Conservation (phyloP, 2,113 vertebrate species). For the Brachyistius frenatus region DNA sequence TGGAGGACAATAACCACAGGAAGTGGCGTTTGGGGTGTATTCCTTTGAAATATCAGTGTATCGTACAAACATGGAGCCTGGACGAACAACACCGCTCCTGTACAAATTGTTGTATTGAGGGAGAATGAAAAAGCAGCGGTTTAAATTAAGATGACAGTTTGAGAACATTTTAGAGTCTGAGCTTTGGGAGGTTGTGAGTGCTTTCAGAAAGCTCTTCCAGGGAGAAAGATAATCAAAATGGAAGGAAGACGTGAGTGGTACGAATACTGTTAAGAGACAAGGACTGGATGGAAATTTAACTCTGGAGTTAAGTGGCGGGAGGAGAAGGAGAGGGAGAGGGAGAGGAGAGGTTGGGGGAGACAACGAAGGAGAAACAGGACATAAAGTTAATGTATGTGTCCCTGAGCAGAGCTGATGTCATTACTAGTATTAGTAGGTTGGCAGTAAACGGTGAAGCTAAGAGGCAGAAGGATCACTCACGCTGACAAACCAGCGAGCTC, state of each 20-base stretch:
- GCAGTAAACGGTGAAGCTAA: conserved; percentile 26
- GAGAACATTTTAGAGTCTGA: conserved; percentile 43
- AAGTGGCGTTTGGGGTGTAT: background rate
- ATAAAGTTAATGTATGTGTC: conserved; percentile 29
- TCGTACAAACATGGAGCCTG: background rate
- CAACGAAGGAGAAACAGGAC: conserved; percentile 16
- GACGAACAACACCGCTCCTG: background rate
- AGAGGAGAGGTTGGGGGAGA: background rate
- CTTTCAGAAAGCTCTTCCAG: conserved; percentile 30
- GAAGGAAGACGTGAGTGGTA: conserved; percentile 19
- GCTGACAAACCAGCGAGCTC: conserved; percentile 17
- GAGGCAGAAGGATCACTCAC: conserved; percentile 49
- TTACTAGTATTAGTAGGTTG: conserved; percentile 42
- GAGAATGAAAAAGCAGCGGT: conserved; percentile 14
- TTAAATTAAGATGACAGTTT: conserved; percentile 52
- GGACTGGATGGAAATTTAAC: background rate
- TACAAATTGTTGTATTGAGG: background rate
- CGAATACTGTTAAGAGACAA: conserved; percentile 30
- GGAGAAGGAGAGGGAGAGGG: background rate
- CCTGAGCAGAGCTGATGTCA: conserved; percentile 39
- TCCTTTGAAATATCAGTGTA: background rate
- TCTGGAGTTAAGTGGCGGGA: background rate
- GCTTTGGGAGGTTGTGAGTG: conserved; percentile 25
- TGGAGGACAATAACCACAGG: background rate
- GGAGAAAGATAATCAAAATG: conserved; percentile 44